Conservation (phyloP, 2,113 vertebrate species). For the Charina bottae region DNA sequence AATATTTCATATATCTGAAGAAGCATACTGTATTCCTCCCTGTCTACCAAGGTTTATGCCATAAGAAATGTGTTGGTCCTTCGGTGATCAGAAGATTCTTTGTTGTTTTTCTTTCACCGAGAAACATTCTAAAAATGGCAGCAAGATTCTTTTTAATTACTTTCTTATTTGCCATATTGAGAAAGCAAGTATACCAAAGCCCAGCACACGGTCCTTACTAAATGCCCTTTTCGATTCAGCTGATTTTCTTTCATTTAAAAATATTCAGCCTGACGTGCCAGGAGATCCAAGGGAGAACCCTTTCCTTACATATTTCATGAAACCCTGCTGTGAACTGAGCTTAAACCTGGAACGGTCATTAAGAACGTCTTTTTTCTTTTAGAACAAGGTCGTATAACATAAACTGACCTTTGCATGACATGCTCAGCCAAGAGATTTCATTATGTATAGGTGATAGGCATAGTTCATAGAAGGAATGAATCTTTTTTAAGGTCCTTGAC, state of each 20-base stretch:
- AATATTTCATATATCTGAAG: neutral
- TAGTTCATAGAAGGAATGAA: neutral
- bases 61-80: neutral
- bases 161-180: neutral
- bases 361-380: neutral
- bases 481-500: neutral
- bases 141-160: neutral
- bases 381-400: neutral
- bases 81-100: neutral
- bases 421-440: neutral
- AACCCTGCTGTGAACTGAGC: neutral
- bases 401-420: neutral
- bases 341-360: neutral
- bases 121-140: neutral
- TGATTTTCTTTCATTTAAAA: conserved; percentile 6
- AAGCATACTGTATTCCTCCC: neutral
- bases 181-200: neutral
- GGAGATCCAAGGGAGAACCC: neutral
- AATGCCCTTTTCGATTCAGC: neutral
- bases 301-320: conserved; percentile 13
- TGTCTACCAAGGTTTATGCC: neutral
- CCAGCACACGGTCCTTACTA: neutral
- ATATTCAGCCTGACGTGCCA: neutral
- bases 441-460: neutral
- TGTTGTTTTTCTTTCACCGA: neutral